Evolutionary conservation across 1,140 invertebrate species (phyloP).

Genomic region (Eupristina koningsbergeri): DNA sequence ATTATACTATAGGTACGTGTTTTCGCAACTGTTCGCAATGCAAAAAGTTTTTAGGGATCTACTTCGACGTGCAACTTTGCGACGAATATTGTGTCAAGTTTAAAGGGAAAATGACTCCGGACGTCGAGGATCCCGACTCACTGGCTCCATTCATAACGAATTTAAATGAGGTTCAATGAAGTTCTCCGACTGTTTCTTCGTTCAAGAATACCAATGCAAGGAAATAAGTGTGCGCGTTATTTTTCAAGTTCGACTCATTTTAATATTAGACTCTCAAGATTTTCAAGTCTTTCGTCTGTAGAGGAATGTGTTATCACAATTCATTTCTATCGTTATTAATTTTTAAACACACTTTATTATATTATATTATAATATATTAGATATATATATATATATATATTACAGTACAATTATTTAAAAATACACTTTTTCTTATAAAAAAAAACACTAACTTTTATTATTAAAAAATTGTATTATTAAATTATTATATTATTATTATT

Average conservation of each 20-base stretch:
- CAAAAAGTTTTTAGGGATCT: slow-evolving; percentile 88
- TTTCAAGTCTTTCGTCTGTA: too few species aligned
- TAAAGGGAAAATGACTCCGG: slow-evolving; percentile 86
- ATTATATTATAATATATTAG: too few species aligned
- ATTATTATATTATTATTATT: too few species aligned
- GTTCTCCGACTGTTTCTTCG: background rate
- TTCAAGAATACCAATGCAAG: background rate
- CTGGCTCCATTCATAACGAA: slow-evolving; percentile 86
- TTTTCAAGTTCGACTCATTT: slow-evolving; percentile 5
- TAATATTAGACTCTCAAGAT: background rate
- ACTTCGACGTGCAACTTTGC: slow-evolving; percentile 87
- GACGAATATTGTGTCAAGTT: slow-evolving; percentile 86
- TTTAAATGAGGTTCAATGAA: slow-evolving; percentile 66
- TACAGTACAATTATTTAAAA: slow-evolving; percentile 14
- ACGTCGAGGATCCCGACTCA: slow-evolving; percentile 85
- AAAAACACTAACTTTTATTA: too few species aligned
- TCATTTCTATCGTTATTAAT: background rate
- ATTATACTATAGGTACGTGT: slow-evolving; percentile 75
- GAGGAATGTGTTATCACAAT: background rate
- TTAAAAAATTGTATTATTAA: too few species aligned
- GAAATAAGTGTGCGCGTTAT: slow-evolving; percentile 24
- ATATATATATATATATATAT: background rate
- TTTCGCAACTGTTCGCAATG: slow-evolving; percentile 90
- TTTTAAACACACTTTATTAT: too few species aligned
- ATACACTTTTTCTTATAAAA: slow-evolving; percentile 35